Conservation (phyloP, 1,140 invertebrate genomes). For the Diploscapter pachys region DNA sequence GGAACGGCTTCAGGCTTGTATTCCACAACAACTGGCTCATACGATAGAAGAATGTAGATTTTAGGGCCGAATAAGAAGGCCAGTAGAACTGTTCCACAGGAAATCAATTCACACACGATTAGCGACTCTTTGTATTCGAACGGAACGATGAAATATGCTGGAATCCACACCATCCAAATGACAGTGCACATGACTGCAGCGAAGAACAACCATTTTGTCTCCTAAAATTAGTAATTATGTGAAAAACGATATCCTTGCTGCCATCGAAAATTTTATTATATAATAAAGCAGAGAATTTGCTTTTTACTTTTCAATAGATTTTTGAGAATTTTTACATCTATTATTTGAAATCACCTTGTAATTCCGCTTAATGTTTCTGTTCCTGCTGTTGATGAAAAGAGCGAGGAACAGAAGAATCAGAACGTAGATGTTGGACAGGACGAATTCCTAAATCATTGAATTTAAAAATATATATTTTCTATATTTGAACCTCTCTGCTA, state of each 20-base stretch:
- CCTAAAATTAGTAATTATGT: conserved; percentile 14
- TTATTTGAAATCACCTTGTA: conserved; percentile 40
- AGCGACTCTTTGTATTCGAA: conserved; percentile 40
- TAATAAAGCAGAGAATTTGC: background rate
- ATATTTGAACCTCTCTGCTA: background rate
- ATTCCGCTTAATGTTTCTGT: conserved; percentile 56
- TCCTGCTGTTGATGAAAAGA: conserved; percentile 48
- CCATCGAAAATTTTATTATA: no score
- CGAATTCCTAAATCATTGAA: conserved; percentile 7
- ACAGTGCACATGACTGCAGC: conserved; percentile 44
- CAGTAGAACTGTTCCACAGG: conserved; percentile 46
- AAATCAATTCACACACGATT: conserved; percentile 51
- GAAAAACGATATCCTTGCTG: no score
- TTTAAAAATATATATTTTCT: background rate
- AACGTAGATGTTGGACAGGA: conserved; percentile 42
- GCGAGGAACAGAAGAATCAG: conserved; percentile 51
- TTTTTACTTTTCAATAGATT: no score
- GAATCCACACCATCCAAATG: conserved; percentile 45
- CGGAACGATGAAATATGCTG: conserved; percentile 38
- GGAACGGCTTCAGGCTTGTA: conserved; percentile 23
- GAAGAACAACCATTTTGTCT: conserved; percentile 56
- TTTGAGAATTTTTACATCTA: no score
- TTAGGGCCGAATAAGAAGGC: conserved; percentile 54
- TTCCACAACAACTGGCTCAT: conserved; percentile 57
- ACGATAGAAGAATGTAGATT: conserved; percentile 54